phyloP scores from a whole-genome alignment of 1,140 invertebrate species.

The Pantala flavescens region DNA sequence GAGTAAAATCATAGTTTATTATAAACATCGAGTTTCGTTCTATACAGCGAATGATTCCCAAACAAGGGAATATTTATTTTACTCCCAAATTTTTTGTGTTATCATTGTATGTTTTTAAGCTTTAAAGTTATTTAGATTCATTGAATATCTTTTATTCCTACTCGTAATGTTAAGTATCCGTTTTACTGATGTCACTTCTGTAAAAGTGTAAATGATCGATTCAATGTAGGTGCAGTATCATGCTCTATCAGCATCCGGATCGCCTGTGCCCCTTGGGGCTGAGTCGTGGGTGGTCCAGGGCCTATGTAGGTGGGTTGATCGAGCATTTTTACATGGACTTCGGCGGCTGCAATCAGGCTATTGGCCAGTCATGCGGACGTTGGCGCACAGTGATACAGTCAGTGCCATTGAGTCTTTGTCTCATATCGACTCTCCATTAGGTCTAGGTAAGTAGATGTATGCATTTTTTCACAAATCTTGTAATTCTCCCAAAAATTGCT shows the following conservation, averaged over 20 bases:
- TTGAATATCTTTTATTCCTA: too few relatives aligned
- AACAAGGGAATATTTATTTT: too few relatives aligned
- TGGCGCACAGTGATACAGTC: slow-evolving; percentile 42
- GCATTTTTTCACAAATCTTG: slow-evolving; percentile 3
- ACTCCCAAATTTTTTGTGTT: too few relatives aligned
- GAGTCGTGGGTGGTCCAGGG: slow-evolving; percentile 37
- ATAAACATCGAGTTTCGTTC: too few relatives aligned
- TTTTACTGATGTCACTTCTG: too few relatives aligned
- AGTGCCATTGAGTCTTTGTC: slow-evolving; percentile 37
- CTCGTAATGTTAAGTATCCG: too few relatives aligned
- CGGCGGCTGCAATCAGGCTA: slow-evolving; percentile 40
- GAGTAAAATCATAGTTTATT: too few relatives aligned
- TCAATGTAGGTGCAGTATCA: slow-evolving; percentile 11
- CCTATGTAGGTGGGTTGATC: slow-evolving; percentile 34
- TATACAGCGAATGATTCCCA: too few relatives aligned
- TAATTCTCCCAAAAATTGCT: slow-evolving; percentile 8
- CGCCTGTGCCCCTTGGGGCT: slow-evolving; percentile 36
- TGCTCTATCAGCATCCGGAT: slow-evolving; percentile 27
- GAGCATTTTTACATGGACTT: slow-evolving; percentile 37
- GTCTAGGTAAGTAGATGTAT: slow-evolving; percentile 32
- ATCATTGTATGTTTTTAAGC: too few relatives aligned
- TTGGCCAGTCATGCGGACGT: slow-evolving; percentile 43
- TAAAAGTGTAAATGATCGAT: too few relatives aligned
- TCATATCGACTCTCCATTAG: slow-evolving; percentile 37
- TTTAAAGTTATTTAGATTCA: too few relatives aligned